Evolutionary conservation across 2,113 vertebrate species (phyloP), one percentile per base, ranked within the genome.

Genomic region (Engraulis encrasicolus): DNA sequence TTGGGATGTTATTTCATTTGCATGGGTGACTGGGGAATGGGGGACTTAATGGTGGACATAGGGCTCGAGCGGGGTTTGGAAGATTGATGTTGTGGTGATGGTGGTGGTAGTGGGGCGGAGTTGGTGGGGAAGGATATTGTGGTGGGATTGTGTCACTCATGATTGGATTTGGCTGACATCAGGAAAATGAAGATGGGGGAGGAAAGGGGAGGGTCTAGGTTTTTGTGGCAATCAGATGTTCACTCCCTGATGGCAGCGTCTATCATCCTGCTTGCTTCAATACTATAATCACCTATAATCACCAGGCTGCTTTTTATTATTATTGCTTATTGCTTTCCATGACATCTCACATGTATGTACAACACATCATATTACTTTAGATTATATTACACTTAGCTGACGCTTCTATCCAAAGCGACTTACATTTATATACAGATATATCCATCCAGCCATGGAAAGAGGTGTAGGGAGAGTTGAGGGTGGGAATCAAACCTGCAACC

Each of bases 1-100:
- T n/a, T n/a, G n/a, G 81, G 52, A 83, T 58, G 78, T 27, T n/a
- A n/a, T n/a, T n/a, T n/a, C n/a, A 31, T 27, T 66, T 79, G 40
- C 6, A 71, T 27, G 20, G 50, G 4, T 17, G 23, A 31, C 9
- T 45, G 49, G 34, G 23, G 52, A 34, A 12, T 40, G 48, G 81
- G 45, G 36, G 31, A 49, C 5, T 79, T 34, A 79, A 31, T 83
- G 1, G 50, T 11, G 20, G 18, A 45, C 34, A 12, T 31, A 37
- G 81, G 45, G 6, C 11, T 83, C 9, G 37, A 17, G 50, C 3
- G n/a, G 78, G 31, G 18, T 38, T 77, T 50, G 20, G 17, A 38
- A 58, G 37, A 18, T 78, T 77, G 20, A 6, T 1, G 6, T 27
- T 20, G 40, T 78, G 17, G 52, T 74, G 4, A 45, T 45, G 40